A percentile compares a stretch with the other conserved stretches of the same genome.
phyloP scores from a whole-genome alignment of 2,113 vertebrate genomes.

The Pteruthius melanotis region DNA sequence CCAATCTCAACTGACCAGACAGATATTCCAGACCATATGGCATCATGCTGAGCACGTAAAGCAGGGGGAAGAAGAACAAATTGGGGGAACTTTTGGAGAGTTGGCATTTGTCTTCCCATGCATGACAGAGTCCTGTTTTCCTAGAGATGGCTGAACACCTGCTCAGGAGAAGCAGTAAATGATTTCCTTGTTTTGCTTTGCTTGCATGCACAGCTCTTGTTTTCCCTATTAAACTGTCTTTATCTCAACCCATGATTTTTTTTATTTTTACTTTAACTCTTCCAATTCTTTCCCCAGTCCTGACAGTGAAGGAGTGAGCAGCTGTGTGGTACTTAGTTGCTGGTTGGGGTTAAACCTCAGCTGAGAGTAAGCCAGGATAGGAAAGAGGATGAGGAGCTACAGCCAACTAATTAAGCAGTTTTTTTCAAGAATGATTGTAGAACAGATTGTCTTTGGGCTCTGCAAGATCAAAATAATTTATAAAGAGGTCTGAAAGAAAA shows the following conservation, averaged over 20 bases:
- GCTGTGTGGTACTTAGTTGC: background rate
- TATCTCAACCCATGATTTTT: background rate
- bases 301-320: background rate
- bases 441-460: background rate
- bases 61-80: background rate
- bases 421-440: background rate
- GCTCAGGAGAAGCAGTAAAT: background rate
- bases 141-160: background rate
- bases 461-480: background rate
- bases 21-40: background rate
- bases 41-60: accelerated
- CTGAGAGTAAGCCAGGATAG: background rate
- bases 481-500: background rate
- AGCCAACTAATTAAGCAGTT: constrained; percentile 19
- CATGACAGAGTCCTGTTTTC: background rate
- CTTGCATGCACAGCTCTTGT: background rate
- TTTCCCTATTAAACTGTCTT: background rate
- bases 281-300: background rate
- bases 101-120: background rate
- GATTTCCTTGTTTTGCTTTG: background rate
- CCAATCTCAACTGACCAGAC: background rate
- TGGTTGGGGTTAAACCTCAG: background rate
- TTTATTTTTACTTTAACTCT: background rate
- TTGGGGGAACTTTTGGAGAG: background rate
- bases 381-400: background rate